Percentiles rank a stretch among this genome's conserved stretches.
These are phyloP conservation scores for Machaerirhynchus nigripectus DNA, from an alignment of 2,113 vertebrate species.

Conservation along the genomic window DNA sequence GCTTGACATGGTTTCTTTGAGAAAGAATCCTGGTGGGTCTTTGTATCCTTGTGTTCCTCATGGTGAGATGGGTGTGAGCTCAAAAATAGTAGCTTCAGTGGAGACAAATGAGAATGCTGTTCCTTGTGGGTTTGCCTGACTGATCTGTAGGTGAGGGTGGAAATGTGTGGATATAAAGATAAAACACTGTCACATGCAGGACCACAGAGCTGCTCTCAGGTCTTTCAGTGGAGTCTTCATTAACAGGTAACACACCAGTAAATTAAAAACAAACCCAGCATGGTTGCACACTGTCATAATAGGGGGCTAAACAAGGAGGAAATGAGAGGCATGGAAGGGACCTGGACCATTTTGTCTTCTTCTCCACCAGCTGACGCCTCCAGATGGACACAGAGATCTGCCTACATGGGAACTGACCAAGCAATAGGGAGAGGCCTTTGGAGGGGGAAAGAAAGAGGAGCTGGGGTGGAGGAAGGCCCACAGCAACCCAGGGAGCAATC, in stretches of 20 bases:
- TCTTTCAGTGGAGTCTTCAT: neutral
- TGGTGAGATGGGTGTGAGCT: neutral
- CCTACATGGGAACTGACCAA: neutral
- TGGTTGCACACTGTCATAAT: rapidly evolving
- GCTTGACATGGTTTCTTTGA: neutral
- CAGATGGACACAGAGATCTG: neutral
- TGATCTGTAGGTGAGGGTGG: neutral
- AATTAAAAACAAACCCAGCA: neutral
- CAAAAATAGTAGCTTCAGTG: neutral
- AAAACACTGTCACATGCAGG: neutral
- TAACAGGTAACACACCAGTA: neutral
- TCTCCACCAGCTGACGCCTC: neutral
- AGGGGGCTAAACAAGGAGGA: neutral
- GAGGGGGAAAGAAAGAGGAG: neutral
- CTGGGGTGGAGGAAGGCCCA: neutral
- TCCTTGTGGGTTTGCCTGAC: neutral
- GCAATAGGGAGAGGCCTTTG: neutral
- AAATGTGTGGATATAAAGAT: neutral
- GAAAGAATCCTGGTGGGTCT: neutral
- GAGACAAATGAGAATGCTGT: neutral
- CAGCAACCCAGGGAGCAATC: rapidly evolving
- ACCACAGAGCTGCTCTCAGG: neutral
- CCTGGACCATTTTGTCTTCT: neutral
- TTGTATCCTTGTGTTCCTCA: neutral
- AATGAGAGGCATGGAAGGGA: neutral